These are phyloP conservation scores for Sylvia borin DNA, from an alignment of 2,797 vertebrate genomes.

Conservation along the genomic window DNA sequence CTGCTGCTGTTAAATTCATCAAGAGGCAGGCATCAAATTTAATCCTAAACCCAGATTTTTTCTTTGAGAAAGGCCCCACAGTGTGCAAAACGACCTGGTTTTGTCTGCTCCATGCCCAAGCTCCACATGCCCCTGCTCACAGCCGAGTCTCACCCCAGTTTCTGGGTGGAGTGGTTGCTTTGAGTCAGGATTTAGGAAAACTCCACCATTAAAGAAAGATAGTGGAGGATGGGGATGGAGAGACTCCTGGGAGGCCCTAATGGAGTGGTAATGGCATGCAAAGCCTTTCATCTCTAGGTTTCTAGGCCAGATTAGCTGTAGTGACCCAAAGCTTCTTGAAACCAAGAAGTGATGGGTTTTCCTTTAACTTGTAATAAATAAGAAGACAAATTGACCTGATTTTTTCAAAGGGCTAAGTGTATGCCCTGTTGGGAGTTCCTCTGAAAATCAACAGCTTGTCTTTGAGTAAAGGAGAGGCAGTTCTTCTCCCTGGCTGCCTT, in stretches of 20 bases:
- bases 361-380: neutral
- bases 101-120: neutral
- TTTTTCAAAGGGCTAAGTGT: conserved; percentile 34
- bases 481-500: neutral
- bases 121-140: neutral
- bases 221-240: neutral
- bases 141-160: neutral
- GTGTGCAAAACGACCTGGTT: neutral
- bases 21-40: neutral
- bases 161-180: neutral
- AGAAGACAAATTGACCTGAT: conserved; percentile 24
- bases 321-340: conserved; percentile 43
- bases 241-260: neutral
- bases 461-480: neutral
- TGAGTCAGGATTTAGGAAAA: neutral
- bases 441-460: conserved; percentile 2
- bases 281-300: conserved; percentile 48
- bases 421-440: neutral
- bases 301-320: conserved; percentile 26
- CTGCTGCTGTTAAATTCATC: neutral
- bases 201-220: neutral
- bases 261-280: neutral
- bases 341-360: neutral
- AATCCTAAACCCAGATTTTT: neutral
- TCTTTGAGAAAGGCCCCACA: neutral